These are phyloP conservation scores for Elgaria multicarinata DNA, from an alignment of 2,113 vertebrate genomes.

Conservation along the genomic window DNA sequence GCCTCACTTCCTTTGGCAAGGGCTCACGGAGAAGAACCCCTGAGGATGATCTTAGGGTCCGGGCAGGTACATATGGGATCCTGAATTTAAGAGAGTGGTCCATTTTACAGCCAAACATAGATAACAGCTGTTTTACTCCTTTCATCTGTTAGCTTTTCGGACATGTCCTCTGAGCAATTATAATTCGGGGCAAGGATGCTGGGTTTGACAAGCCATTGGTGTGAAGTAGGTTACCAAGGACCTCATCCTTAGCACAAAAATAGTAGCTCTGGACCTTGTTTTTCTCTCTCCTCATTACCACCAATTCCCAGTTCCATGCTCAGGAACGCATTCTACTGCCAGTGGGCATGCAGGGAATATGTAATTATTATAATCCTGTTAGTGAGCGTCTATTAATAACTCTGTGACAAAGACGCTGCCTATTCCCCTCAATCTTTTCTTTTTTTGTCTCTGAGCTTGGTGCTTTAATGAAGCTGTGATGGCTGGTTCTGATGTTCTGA, in stretches of 20 bases:
- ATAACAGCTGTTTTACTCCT: not conserved
- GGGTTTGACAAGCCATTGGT: not conserved
- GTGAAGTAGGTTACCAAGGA: not conserved
- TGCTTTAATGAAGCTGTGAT: not conserved
- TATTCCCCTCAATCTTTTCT: not conserved
- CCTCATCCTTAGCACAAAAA: not conserved
- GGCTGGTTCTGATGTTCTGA: conserved; percentile 36
- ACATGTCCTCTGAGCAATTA: not conserved
- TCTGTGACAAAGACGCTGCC: conserved; percentile 15
- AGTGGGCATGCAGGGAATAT: not conserved
- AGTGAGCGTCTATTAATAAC: conserved; percentile 35
- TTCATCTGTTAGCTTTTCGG: not conserved
- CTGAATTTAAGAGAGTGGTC: not conserved
- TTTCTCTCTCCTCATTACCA: too few species aligned
- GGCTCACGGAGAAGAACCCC: too few species aligned
- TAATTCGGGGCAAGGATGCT: not conserved
- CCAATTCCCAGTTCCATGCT: not conserved
- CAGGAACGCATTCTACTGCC: not conserved
- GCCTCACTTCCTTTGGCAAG: too few species aligned
- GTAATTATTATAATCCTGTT: conserved; percentile 24
- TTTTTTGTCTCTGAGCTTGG: not conserved
- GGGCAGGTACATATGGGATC: too few species aligned
- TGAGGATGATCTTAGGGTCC: too few species aligned
- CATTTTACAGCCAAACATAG: too few species aligned
- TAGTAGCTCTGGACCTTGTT: not conserved